phyloP scores from a whole-genome alignment of 1,140 invertebrate species.

The Dryas iulia region DNA sequence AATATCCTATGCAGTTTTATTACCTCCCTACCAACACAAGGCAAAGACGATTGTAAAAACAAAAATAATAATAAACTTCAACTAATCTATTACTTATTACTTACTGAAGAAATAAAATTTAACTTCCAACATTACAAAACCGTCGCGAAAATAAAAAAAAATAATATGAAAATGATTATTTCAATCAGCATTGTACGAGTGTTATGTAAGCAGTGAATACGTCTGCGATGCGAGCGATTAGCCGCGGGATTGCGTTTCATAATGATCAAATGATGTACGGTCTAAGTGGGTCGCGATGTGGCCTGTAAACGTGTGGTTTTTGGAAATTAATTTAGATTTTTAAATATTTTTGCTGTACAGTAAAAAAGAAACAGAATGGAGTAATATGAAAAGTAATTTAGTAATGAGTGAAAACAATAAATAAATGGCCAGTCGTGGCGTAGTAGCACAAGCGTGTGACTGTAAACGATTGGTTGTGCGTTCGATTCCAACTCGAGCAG shows the following conservation, averaged over 20 bases:
- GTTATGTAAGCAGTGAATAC: constrained; percentile 44
- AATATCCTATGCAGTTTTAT: too few relatives aligned
- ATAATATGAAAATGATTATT: constrained; percentile 43
- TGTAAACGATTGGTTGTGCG: too few relatives aligned
- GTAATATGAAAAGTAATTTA: too few relatives aligned
- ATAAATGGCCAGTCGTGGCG: too few relatives aligned
- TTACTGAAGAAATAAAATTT: too few relatives aligned
- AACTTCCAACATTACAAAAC: constrained; percentile 11
- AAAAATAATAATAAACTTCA: too few relatives aligned
- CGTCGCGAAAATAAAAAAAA: constrained; percentile 22
- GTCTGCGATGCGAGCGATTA: constrained; percentile 48
- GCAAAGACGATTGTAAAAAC: not conserved
- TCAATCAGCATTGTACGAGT: constrained; percentile 38
- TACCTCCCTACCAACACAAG: too few relatives aligned
- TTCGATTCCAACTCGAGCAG: too few relatives aligned
- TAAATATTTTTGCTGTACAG: not conserved
- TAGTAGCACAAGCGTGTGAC: too few relatives aligned
- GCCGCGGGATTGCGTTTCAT: constrained; percentile 55
- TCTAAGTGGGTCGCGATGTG: constrained; percentile 34
- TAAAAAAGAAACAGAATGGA: too few relatives aligned
- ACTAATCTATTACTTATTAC: not conserved
- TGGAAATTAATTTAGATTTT: not conserved
- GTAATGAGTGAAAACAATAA: too few relatives aligned
- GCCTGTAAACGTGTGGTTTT: constrained; percentile 21
- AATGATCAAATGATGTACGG: constrained; percentile 43